phyloP scores from a whole-genome alignment of 2,888 invertebrate species.

The Argynnis bischoffii region DNA sequence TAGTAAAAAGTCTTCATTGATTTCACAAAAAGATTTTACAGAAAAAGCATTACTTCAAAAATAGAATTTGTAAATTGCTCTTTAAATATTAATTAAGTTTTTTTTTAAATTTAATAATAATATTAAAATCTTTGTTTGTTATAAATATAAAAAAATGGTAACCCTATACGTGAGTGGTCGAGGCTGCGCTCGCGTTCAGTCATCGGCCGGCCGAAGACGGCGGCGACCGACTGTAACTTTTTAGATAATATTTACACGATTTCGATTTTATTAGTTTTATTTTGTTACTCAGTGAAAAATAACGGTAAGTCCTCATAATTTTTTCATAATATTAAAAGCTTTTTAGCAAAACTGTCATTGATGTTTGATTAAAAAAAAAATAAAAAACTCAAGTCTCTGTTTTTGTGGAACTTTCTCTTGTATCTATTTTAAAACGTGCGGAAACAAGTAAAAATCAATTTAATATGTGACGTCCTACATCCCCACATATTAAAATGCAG shows the following conservation, averaged over 20 bases:
- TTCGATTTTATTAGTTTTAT: slow-evolving; percentile 29
- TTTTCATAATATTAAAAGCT: neutral
- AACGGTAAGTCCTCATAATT: slow-evolving; percentile 39
- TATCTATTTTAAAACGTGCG: slow-evolving; percentile 13
- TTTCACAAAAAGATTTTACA: too few relatives aligned
- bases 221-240: slow-evolving; percentile 57
- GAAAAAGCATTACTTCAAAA: too few relatives aligned
- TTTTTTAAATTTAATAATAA: neutral
- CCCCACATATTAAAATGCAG: neutral
- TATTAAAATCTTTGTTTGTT: neutral
- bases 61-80: too few relatives aligned
- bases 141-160: slow-evolving; percentile 9
- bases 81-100: neutral
- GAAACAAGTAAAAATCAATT: slow-evolving; percentile 15
- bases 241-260: slow-evolving; percentile 42
- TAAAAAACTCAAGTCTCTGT: neutral
- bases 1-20: too few relatives aligned
- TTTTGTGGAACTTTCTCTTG: slow-evolving; percentile 12
- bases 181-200: slow-evolving; percentile 56
- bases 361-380: neutral
- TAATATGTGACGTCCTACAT: slow-evolving; percentile 7
- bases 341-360: neutral
- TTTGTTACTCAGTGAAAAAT: slow-evolving; percentile 23
- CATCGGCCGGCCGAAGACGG: slow-evolving; percentile 63
- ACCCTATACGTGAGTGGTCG: slow-evolving; percentile 35